Evolutionary conservation across 2,797 vertebrate species (phyloP), one percentile per base, ranked within the genome.

Genomic region (Podarcis lilfordi): DNA sequence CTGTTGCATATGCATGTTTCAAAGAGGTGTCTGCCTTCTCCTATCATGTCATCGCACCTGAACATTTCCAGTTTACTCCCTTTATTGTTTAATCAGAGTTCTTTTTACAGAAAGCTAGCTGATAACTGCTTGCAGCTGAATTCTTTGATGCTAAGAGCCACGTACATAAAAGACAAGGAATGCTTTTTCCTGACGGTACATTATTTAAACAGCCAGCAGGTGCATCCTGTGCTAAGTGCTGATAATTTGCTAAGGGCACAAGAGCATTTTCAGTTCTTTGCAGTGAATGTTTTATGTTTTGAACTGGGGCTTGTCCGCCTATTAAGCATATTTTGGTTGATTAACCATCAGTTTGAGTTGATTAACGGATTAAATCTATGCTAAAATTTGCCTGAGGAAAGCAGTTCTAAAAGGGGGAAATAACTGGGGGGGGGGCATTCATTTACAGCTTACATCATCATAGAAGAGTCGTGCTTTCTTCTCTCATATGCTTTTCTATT

Each of bases 1-100:
- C 45, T 72, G 90, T 66, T 66, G 59, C 71, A 8, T 83, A 61
- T 81, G 81, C 79, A 59, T 87, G 66, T 90, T 89, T 91, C 74
- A 88, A 77, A 89, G 88, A 91, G 83, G 91, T 91, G 89, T 78
- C 84, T 93, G 64, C 64, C 43, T 78, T 69, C n/a, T 27, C 79
- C 68, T 82, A 69, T 82, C 79, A n/a, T 85, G 72, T 80, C 79
- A 77, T 32, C n/a, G 21, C 77, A 76, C 43, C 78, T 82, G 72
- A 85, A 75, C 43, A 43, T 90, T 77, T 37, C 64, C 19, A 23
- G n/a, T 85, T 19, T 88, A 72, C 79, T 88, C 77, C 75, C 23
- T 82, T 29, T 37, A 82, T 23, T 85, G 77, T 55, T 80, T 76
- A 77, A 86, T 76, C 55, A 71, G 35, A 21, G 10, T 10, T 81